Base-by-base conservation (phyloP, 2,888 invertebrate species). In the Notodonta dromedarius region DNA sequence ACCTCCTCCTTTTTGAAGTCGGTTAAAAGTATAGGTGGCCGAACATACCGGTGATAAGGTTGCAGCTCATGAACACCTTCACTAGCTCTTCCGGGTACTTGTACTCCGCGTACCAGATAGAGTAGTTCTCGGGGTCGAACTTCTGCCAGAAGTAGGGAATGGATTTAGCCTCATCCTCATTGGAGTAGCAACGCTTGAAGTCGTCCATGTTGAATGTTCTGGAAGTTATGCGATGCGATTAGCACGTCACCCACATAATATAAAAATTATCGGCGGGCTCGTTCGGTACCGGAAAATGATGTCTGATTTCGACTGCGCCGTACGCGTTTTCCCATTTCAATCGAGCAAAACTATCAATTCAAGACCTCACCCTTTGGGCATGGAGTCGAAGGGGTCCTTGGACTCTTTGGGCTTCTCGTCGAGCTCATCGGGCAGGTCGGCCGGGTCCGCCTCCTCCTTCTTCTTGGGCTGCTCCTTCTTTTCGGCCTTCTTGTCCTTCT, bases 81-180 rank as follows among this genome's bases (percentile, higher is more conserved):
- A 96, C 94, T 32, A 99, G 95, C 87, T 99, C 99, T 65, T 98
- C 95, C 65, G 97, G 97, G 93, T 98, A 99, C 91, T 99, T 98
- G 95, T 99, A 99, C 94, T 99, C 98, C 59, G 98, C 97, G 71
- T 95, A 96, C 99, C 99, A 99, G 90, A 99, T 98, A 66, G 99
- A 99, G 89, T 98, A 99, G 91, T 98, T 95, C 86, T 98, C 96
- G 8, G 97, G 95, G 90, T 99, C 99, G 85, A 99, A 99, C 91
- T 99, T 98, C 86, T 98, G 96, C 97, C 98, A 99, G 95, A 99
- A 99, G 90, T 98, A 99, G 0, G 99, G 98, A 85, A 99, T 96
- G 62, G 99, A 99, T 84, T 97, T 96, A 8, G 95, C 93, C 84
- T 98, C 98, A 42, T 98, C 98, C 89, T 99, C 98, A 84, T 99